These are phyloP conservation scores for Eonycteris spelaea DNA, from an alignment of 2,113 vertebrate species.

Conservation along the genomic window DNA sequence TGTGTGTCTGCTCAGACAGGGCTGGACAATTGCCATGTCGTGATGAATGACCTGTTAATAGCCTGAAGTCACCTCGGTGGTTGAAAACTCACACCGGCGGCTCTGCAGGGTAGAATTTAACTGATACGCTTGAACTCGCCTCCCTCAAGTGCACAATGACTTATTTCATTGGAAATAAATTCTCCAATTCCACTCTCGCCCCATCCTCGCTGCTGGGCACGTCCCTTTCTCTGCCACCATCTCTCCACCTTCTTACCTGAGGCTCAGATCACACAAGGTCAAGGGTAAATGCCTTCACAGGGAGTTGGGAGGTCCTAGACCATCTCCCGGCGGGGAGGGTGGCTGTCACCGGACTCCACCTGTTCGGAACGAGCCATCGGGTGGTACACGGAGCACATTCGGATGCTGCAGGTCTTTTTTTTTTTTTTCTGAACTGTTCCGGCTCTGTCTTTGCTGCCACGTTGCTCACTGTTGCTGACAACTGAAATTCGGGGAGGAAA, in stretches of 20 bases:
- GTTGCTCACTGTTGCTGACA: neutral
- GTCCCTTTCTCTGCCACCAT: fast-evolving
- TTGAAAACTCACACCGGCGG: neutral
- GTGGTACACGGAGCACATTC: neutral
- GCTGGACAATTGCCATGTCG: neutral
- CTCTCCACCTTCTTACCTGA: neutral
- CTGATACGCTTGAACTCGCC: neutral
- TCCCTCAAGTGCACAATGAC: neutral
- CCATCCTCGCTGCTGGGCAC: fast-evolving
- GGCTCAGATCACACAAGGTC: neutral
- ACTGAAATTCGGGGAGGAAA: neutral
- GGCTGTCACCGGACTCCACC: neutral
- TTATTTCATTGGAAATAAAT: neutral
- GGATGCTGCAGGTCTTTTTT: neutral
- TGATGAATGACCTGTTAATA: neutral
- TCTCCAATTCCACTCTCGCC: neutral
- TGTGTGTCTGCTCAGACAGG: neutral
- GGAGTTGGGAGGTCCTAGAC: fast-evolving
- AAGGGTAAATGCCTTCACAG: neutral
- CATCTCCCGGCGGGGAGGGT: neutral
- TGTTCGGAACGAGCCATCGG: neutral
- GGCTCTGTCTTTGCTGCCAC: neutral
- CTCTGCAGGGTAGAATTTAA: neutral
- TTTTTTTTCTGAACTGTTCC: neutral
- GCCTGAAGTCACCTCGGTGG: neutral